Conservation (phyloP, 2,888 invertebrate genomes). For the Timema cristinae region DNA sequence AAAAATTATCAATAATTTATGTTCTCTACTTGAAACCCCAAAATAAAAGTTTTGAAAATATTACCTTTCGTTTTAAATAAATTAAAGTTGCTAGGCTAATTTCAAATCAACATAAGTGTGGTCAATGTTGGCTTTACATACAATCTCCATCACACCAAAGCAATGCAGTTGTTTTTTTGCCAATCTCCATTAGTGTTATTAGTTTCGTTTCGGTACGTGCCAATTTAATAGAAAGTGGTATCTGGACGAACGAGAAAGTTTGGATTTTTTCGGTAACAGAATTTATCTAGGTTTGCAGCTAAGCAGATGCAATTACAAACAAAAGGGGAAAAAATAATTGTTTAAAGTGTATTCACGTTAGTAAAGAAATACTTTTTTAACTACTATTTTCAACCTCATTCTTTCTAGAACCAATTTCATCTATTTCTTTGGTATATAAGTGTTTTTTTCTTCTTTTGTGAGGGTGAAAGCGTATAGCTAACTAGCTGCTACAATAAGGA, state of each 20-base stretch:
- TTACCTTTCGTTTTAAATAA: too few species aligned
- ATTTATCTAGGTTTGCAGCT: neutral
- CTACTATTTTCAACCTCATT: too few species aligned
- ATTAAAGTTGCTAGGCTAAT: too few species aligned
- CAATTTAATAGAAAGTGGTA: constrained; percentile 27
- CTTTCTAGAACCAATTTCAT: neutral
- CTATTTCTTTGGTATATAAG: constrained; percentile 7
- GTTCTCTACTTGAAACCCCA: too few species aligned
- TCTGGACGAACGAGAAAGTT: constrained; percentile 15
- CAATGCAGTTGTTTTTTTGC: constrained; percentile 4
- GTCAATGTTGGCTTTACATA: too few species aligned
- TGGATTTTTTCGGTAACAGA: neutral
- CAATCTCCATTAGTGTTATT: constrained; percentile 30
- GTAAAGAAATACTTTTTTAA: constrained; percentile 16
- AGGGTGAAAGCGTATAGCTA: neutral
- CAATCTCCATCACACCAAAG: too few species aligned
- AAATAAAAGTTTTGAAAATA: too few species aligned
- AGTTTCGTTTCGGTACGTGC: constrained; percentile 23
- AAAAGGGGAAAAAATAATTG: constrained; percentile 9
- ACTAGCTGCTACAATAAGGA: constrained; percentile 2
- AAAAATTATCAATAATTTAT: too few species aligned
- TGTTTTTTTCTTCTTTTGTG: constrained; percentile 12
- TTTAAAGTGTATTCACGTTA: constrained; percentile 3
- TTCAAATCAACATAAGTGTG: too few species aligned
- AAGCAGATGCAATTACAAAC: constrained; percentile 20